phyloP scores from a whole-genome alignment of 2,888 invertebrate species.

The Escarpia spicata region DNA sequence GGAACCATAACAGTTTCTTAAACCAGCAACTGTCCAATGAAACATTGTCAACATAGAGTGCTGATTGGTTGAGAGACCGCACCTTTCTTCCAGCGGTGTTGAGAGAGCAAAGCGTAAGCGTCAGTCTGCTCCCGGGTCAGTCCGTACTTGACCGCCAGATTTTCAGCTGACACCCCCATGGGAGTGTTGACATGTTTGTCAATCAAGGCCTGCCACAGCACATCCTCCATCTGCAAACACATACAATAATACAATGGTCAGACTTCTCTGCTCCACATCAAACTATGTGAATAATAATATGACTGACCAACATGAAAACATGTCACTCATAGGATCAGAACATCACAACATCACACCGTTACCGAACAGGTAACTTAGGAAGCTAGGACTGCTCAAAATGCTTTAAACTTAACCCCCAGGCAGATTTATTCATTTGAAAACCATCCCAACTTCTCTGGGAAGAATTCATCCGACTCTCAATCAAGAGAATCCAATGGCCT shows the following conservation, averaged over 20 bases:
- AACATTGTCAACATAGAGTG: not conserved
- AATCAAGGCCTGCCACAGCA: constrained; percentile 87
- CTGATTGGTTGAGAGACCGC: constrained; percentile 39
- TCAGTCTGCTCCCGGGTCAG: constrained; percentile 72
- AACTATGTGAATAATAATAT: too few species aligned
- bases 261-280: not conserved
- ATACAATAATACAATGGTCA: not conserved
- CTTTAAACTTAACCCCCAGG: not conserved
- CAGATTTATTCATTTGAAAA: not conserved
- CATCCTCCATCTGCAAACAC: constrained; percentile 78
- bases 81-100: constrained; percentile 88
- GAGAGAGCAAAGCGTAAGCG: constrained; percentile 84
- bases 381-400: too few species aligned
- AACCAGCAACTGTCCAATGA: not conserved
- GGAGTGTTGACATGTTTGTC: constrained; percentile 90
- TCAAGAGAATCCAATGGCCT: too few species aligned
- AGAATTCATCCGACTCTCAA: too few species aligned
- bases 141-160: constrained; percentile 62
- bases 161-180: constrained; percentile 85
- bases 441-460: too few species aligned
- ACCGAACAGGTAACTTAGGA: too few species aligned
- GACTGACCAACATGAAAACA: too few species aligned
- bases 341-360: too few species aligned
- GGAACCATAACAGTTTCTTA: not conserved
- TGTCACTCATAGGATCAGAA: too few species aligned